These are phyloP conservation scores for Drosophila prosaltans DNA, from an alignment of 1,140 invertebrate species.

Conservation along the genomic window DNA sequence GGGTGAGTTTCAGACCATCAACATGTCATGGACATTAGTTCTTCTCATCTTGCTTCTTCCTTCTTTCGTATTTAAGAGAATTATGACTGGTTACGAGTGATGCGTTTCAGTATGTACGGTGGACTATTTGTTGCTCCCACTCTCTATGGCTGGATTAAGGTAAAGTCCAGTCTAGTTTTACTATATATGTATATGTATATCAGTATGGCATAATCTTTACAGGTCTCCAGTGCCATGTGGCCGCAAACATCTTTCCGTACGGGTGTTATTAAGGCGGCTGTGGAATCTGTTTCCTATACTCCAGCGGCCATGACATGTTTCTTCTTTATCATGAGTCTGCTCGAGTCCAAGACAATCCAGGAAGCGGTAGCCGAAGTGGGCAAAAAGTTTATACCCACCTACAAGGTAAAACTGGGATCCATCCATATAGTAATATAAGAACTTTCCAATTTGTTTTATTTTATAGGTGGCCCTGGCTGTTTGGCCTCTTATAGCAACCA, in stretches of 20 bases:
- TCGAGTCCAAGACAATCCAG: conserved; percentile 89
- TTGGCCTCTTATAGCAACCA: conserved; percentile 92
- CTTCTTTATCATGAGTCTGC: conserved; percentile 91
- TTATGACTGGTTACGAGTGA: conserved; percentile 85
- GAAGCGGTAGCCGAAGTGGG: conserved; percentile 89
- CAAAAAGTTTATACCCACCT: conserved; percentile 92
- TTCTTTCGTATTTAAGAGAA: conserved; percentile 44
- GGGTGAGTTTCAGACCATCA: conserved; percentile 51
- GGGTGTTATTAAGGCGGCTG: conserved; percentile 88
- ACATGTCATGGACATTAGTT: neutral
- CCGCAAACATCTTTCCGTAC: conserved; percentile 86
- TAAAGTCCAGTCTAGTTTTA: conserved; percentile 54
- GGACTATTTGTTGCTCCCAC: conserved; percentile 89
- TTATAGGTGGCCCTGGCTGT: conserved; percentile 89
- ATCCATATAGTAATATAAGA: neutral
- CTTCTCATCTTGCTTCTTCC: neutral
- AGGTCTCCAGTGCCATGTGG: conserved; percentile 85
- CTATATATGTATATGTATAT: too few relatives aligned
- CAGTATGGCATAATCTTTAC: too few relatives aligned
- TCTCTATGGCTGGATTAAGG: conserved; percentile 88
- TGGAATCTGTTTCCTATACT: conserved; percentile 92
- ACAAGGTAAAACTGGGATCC: conserved; percentile 54
- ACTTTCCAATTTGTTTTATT: neutral
- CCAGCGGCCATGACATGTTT: conserved; percentile 92
- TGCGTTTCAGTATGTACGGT: conserved; percentile 89